Evolutionary conservation across 2,888 invertebrate species (phyloP), one percentile per base, ranked within the genome.

Genomic region (Ganaspis brasiliensis): DNA sequence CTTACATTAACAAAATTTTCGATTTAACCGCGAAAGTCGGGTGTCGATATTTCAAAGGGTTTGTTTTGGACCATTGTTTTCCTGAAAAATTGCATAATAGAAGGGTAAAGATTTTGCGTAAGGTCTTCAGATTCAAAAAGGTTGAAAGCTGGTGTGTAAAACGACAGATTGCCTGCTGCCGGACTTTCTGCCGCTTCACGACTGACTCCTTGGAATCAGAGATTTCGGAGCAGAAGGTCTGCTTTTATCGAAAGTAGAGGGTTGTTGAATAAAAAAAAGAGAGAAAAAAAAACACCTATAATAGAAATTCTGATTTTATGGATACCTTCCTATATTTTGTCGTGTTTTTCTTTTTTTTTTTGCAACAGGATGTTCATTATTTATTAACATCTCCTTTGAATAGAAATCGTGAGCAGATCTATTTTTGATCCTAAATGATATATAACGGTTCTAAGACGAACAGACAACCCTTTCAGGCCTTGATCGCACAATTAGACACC

Each of bases 171-270:
- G 67, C 63, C 45, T 67, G 63, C 63, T 67, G 63, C 45, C 45
- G 67, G 21, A 67, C 40, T 67, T 67, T 67, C 24, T 21, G 45
- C 67, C 67, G 67, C 67, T 67, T 45, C 67, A 67, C 67, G 67
- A 67, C 67, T 67, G 67, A 45, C 67, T 45, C 67, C 67, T 45
- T 67, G 67, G 67, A 67, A 67, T 67, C 67, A 67, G 67, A 67
- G 67, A 67, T 45, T 67, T 24, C 24, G 14, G 24, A 21, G 24
- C 67, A 67, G 67, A 67, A 67, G 67, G 67, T 67, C n/a, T 67
- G 45, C 40, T 67, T 67, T 67, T 45, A 67, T 24, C 9, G 45
- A 67, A n/a, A 40, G 67, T 45, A 45, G 45, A 67, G 45, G 45
- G 45, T 67, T 67, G 8, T 24, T 24, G 67, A 67, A 67, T 45